A percentile compares a stretch with the other conserved stretches of the same genome.
These are phyloP conservation scores for Globia sparganii DNA, from an alignment of 2,888 invertebrate species.

Conservation along the genomic window DNA sequence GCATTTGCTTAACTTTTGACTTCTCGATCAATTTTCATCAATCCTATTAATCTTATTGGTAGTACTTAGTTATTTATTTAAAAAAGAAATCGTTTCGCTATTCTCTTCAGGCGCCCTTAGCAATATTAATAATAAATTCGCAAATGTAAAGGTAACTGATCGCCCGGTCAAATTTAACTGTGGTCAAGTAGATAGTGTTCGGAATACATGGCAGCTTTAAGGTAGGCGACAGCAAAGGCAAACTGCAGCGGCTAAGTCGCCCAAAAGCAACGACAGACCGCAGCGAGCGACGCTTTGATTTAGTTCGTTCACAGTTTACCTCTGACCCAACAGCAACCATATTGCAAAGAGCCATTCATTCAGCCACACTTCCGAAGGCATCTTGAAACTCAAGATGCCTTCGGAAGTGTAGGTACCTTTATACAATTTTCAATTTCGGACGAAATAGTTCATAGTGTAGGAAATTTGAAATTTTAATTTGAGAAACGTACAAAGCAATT, in stretches of 20 bases:
- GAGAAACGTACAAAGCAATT: slow-evolving; percentile 7
- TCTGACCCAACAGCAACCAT: not conserved
- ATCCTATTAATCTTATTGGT: not conserved
- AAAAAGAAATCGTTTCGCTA: not conserved
- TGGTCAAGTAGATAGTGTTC: not conserved
- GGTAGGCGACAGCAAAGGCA: not conserved
- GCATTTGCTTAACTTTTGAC: not conserved
- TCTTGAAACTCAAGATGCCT: too few species aligned
- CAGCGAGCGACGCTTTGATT: not conserved
- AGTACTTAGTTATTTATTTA: not conserved
- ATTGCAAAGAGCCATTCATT: too few species aligned
- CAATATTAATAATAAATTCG: not conserved
- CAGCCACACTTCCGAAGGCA: too few species aligned
- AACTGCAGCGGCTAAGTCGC: not conserved
- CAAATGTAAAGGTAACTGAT: not conserved
- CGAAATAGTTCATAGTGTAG: not conserved
- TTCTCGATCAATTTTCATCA: slow-evolving; percentile 1
- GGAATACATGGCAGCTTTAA: slow-evolving; percentile 1
- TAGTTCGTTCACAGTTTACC: not conserved
- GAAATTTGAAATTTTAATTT: not conserved
- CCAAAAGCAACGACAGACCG: not conserved
- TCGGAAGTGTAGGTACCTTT: not conserved
- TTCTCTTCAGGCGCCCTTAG: not conserved
- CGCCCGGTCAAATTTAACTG: not conserved
- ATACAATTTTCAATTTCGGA: not conserved